These are phyloP conservation scores for Venustoraphidia nigricollis DNA, from an alignment of 2,888 invertebrate genomes.

Conservation along the genomic window DNA sequence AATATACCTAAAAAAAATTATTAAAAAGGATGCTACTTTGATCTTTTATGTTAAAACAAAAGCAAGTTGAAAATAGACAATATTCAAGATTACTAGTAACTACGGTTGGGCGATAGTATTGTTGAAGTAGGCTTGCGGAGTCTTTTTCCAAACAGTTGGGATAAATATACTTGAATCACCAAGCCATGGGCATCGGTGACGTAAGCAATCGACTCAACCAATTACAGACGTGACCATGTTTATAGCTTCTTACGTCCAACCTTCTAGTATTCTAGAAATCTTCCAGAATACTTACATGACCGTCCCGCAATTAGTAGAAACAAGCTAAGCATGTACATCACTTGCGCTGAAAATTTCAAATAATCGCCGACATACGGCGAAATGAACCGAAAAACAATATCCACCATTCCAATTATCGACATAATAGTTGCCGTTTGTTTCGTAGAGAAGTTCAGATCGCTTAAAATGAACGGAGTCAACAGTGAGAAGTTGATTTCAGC, in stretches of 20 bases:
- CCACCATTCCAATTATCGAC: slow-evolving; percentile 36
- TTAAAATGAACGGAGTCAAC: slow-evolving; percentile 47
- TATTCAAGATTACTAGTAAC: too few relatives aligned
- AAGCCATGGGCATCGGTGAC: too few relatives aligned
- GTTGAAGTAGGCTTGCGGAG: too few relatives aligned
- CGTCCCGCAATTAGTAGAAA: slow-evolving; percentile 40
- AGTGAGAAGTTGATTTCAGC: slow-evolving; percentile 55
- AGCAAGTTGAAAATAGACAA: too few relatives aligned
- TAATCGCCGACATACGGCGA: slow-evolving; percentile 52
- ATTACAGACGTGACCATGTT: too few relatives aligned
- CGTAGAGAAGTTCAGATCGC: slow-evolving; percentile 42
- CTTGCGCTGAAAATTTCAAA: slow-evolving; percentile 40
- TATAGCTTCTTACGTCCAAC: too few relatives aligned
- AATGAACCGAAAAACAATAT: slow-evolving; percentile 42
- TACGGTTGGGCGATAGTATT: too few relatives aligned
- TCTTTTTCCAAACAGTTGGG: too few relatives aligned
- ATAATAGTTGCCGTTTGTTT: slow-evolving; percentile 43
- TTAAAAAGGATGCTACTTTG: neutral
- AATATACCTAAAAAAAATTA: slow-evolving; percentile 25
- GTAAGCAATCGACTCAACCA: too few relatives aligned
- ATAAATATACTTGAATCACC: too few relatives aligned
- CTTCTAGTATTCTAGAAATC: too few relatives aligned
- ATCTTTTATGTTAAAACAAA: too few relatives aligned
- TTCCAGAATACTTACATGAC: slow-evolving; percentile 36
- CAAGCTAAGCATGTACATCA: slow-evolving; percentile 48